These are phyloP conservation scores for Halictus rubicundus DNA, from an alignment of 1,140 invertebrate genomes.

Conservation along the genomic window DNA sequence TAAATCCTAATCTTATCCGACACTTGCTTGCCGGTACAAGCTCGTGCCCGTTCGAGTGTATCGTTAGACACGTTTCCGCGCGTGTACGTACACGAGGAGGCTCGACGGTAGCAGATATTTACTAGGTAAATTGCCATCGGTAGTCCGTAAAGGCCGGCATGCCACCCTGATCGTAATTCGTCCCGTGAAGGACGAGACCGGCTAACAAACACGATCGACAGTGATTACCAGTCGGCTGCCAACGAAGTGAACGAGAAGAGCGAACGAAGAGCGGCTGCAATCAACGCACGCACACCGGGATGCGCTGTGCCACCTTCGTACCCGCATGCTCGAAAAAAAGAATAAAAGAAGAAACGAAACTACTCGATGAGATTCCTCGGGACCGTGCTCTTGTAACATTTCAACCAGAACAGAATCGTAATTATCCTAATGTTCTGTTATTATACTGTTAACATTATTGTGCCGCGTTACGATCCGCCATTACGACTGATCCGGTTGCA, in stretches of 20 bases:
- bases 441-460: neutral
- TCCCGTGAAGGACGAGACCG: conserved; percentile 51
- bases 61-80: neutral
- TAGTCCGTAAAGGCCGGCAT: conserved; percentile 20
- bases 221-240: conserved; percentile 55
- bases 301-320: conserved; percentile 8
- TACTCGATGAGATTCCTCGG: neutral
- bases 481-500: no score
- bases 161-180: conserved; percentile 58
- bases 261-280: conserved; percentile 15
- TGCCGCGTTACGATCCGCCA: no score
- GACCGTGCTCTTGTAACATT: neutral
- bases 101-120: neutral
- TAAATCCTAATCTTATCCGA: conserved; percentile 17
- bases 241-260: neutral
- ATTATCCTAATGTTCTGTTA: neutral
- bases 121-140: conserved; percentile 4
- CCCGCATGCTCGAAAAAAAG: neutral
- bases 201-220: conserved; percentile 62
- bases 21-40: neutral
- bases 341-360: conserved; percentile 5
- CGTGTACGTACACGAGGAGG: neutral
- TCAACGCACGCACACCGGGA: conserved; percentile 26
- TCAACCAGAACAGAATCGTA: neutral
- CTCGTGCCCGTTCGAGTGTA: neutral